Evolutionary conservation across 2,797 vertebrate species (phyloP).

Genomic region (Cynodonichthys magdalenae): DNA sequence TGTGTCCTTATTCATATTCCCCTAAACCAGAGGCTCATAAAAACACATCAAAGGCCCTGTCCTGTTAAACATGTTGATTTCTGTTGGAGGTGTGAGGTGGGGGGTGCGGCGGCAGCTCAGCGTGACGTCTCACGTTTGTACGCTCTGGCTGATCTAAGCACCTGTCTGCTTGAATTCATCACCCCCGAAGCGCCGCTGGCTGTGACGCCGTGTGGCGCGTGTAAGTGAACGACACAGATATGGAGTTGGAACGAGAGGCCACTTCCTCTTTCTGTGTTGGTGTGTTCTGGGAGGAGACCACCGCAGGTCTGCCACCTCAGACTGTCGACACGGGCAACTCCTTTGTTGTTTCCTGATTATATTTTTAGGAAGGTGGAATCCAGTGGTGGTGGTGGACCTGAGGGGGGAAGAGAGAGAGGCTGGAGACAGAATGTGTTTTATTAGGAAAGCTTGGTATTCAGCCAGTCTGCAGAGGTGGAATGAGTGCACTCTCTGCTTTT

Average conservation of each 20-base stretch:
- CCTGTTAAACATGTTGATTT: constrained; percentile 53
- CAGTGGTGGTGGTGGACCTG: constrained; percentile 47
- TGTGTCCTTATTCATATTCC: constrained; percentile 65
- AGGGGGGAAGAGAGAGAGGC: constrained; percentile 19
- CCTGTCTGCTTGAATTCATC: constrained; percentile 65
- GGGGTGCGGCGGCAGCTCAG: constrained; percentile 33
- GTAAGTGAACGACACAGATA: constrained; percentile 40
- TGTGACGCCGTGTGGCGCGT: constrained; percentile 34
- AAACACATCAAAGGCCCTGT: constrained; percentile 65
- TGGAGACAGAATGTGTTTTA: constrained; percentile 47
- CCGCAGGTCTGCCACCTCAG: constrained; percentile 58
- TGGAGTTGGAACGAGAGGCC: constrained; percentile 38
- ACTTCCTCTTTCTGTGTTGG: constrained; percentile 52
- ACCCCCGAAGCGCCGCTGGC: constrained; percentile 38
- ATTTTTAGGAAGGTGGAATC: constrained; percentile 62
- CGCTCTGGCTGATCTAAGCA: constrained; percentile 63
- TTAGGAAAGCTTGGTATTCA: constrained; percentile 57
- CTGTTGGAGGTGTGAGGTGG: constrained; percentile 28
- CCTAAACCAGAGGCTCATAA: constrained; percentile 65
- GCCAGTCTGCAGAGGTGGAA: constrained; percentile 55
- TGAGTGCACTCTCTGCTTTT: constrained; percentile 59
- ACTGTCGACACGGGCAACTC: constrained; percentile 48
- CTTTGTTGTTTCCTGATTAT: constrained; percentile 63
- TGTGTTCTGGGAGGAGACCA: constrained; percentile 44
- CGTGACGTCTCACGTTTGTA: constrained; percentile 50